Conservation (phyloP, 2,113 vertebrate species). For the Aplodontia rufa region DNA sequence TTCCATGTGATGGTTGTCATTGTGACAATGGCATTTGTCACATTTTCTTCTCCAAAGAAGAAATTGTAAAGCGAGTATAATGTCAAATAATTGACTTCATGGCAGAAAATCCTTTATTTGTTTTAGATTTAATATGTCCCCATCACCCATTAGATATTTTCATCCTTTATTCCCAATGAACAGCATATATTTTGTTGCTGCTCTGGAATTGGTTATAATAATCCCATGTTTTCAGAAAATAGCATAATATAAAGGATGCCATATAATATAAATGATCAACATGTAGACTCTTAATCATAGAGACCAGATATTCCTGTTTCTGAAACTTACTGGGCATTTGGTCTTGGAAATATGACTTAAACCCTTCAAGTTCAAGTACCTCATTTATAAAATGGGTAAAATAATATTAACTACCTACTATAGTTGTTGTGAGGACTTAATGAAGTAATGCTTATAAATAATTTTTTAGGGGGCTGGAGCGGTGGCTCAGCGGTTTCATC, state of each 20-base stretch:
- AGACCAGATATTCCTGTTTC: background rate
- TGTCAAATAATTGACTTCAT: background rate
- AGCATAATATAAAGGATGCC: background rate
- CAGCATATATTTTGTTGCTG: background rate
- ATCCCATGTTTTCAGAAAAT: background rate
- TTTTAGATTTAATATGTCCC: background rate
- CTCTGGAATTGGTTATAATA: background rate
- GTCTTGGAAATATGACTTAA: background rate
- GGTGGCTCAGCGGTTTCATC: no score
- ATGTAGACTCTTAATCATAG: background rate
- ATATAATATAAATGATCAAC: background rate
- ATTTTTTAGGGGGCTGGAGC: no score
- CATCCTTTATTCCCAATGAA: background rate
- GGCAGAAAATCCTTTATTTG: background rate
- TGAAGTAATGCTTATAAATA: background rate
- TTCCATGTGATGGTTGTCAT: background rate
- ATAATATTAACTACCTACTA: background rate
- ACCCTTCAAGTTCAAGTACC: background rate
- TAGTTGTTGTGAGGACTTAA: background rate
- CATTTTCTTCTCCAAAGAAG: background rate
- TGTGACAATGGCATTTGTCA: no score
- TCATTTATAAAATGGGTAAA: constrained; percentile 7
- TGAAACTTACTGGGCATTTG: constrained; percentile 4
- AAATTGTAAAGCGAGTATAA: background rate
- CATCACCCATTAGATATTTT: background rate